These are phyloP conservation scores for Merops nubicus DNA, from an alignment of 2,113 vertebrate genomes.

Conservation along the genomic window DNA sequence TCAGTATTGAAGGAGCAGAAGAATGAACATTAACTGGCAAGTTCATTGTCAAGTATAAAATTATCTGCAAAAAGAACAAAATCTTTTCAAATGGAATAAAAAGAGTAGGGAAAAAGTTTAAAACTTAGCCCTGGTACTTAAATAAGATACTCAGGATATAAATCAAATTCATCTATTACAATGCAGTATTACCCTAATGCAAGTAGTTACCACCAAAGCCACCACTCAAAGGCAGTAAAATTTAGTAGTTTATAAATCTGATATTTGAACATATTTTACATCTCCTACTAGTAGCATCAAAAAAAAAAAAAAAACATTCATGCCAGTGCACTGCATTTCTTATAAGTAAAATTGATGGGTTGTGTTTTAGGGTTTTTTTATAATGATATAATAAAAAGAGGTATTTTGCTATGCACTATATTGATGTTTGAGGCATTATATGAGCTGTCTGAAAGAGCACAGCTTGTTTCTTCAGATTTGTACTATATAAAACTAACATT, in stretches of 20 bases:
- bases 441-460: not conserved
- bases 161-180: not conserved
- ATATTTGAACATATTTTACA: not conserved
- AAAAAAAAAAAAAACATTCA: not conserved
- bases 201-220: not conserved
- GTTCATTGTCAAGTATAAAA: not conserved
- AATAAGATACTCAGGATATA: not conserved
- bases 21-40: conserved; percentile 31
- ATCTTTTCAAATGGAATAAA: not conserved
- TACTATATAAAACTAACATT: not conserved
- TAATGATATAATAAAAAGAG: not conserved
- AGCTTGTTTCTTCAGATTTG: not conserved
- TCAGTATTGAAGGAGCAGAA: not conserved
- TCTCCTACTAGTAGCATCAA: not conserved
- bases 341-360: not conserved
- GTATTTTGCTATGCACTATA: not conserved
- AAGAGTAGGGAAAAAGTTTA: not conserved
- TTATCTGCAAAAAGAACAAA: not conserved
- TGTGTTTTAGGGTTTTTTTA: not conserved
- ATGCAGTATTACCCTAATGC: not conserved
- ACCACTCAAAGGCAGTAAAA: not conserved
- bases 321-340: not conserved
- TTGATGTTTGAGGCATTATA: not conserved
- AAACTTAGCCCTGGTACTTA: not conserved
- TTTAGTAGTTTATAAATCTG: not conserved